A percentile compares a stretch with the other conserved stretches of the same genome.
These are phyloP conservation scores for Parasteatoda lunata DNA, from an alignment of 2,888 invertebrate species.

Conservation along the genomic window DNA sequence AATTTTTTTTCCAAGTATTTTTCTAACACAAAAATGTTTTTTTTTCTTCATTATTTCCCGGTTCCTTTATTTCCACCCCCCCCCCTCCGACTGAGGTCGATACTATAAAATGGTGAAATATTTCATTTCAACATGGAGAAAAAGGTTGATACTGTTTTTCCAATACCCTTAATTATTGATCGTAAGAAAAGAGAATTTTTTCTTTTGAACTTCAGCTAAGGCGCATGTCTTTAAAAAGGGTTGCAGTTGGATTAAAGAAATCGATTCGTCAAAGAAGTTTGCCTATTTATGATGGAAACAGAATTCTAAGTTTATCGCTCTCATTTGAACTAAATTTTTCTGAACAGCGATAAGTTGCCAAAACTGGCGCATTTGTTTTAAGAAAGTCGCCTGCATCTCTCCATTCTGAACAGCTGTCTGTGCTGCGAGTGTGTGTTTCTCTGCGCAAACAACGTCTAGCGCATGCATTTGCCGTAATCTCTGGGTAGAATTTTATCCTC, in stretches of 20 bases:
- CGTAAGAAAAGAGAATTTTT: slow-evolving; percentile 21
- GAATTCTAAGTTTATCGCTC: slow-evolving; percentile 20
- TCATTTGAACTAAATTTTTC: neutral
- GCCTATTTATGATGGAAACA: neutral
- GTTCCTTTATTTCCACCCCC: no score
- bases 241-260: slow-evolving; percentile 47
- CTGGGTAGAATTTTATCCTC: no score
- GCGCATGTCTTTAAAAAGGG: slow-evolving; percentile 45
- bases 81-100: no score
- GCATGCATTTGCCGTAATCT: neutral
- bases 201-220: slow-evolving; percentile 8
- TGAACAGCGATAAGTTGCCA: slow-evolving; percentile 25
- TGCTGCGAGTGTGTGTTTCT: neutral
- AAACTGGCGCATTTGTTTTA: neutral
- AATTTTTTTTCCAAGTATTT: no score
- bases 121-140: no score
- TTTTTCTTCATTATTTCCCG: no score
- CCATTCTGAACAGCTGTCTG: slow-evolving; percentile 27
- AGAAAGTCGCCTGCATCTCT: slow-evolving; percentile 34
- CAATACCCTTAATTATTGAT: slow-evolving; percentile 45
- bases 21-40: no score
- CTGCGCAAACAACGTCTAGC: slow-evolving; percentile 13
- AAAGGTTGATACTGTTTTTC: slow-evolving; percentile 12
- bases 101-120: no score
- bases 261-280: slow-evolving; percentile 43